Evolutionary conservation across 2,797 vertebrate species (phyloP), one percentile per base, ranked within the genome.

Genomic region (Anguilla marmorata): DNA sequence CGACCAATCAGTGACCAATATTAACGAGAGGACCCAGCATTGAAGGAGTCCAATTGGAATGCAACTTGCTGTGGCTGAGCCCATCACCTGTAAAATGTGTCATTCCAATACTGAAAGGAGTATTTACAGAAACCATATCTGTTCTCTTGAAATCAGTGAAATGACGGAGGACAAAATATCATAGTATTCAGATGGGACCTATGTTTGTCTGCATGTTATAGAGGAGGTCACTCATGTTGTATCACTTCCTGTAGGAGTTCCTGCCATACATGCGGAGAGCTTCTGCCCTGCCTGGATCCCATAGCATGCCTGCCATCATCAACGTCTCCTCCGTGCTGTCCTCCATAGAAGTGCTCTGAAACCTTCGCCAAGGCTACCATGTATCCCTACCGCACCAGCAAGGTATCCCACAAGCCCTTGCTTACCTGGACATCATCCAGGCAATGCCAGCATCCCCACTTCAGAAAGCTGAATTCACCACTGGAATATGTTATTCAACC

Each of bases 381-480:
- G 91, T 93, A 96, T 85, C 89, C 96, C 2, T 97, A 97, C 52
- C 93, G 95, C 86, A 91, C 90, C 90, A 97, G 96, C 93, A 97
- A 96, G 96, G 96, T 97, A 93, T 27, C 14, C 2, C 19, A 48
- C 4, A 12, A 27, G 24, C 30, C 14, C 12, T 24, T 24, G 7
- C 37, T 30, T 1, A 24, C 60, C 58, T 33, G 60, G 54, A 14
- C 14, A 6, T 9, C 24, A 14, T 5, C 27, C 24, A 85, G 54
- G n/a, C 9, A 16, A 30, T 33, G 5, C 54, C 74, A 87, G 21
- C 48, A 82, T 60, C 52, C 33, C 74, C 74, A 37, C 33, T 37
- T 79, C 74, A 79, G 12, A 74, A 30, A 19, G 69, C 30, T 33
- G 69, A 30, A 74, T 74, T 30, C 33, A 33, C 63, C n/a, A 9